Base-by-base conservation (phyloP, 2,888 invertebrate genomes). In the Callinectes sapidus region DNA sequence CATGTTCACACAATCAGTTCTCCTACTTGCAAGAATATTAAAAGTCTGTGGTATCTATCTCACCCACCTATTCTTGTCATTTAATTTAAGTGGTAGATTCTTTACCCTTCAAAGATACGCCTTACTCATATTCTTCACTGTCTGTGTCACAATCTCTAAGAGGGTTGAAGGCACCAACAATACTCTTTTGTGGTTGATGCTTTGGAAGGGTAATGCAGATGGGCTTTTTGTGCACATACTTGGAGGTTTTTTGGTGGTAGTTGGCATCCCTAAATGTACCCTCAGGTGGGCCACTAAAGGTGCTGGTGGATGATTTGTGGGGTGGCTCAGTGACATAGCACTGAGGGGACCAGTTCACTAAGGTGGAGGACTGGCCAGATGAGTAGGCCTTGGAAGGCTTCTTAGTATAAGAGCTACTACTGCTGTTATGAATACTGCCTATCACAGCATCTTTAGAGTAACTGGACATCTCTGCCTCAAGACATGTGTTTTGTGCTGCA, bases 121-220 rank as follows among this genome's bases (percentile, higher is more conserved):
- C 35, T 81, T 32, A 32, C 18, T 81, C 32, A 35, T 81, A 81
- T 16, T 81, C 81, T 35, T 81, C 81, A 71, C 28, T 71, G 3
- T 81, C 81, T 35, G 81, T 81, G 35, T 81, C 35, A 71, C 28
- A 71, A 13, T 81, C 81, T 18, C 35, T 32, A 35, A 81, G 81
- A 3, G 81, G 81, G 35, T 81, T 81, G 18, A 81, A 35, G 35
- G 35, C 32, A 32, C 81, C 81, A 18, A 81, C 16, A 13, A 81
- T 35, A 28, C n/a, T 81, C 81, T 81, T 81, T 32, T 81, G 81
- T 16, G 81, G 81, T 81, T 81, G 35, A 18, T 81, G 32, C 81
- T 81, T 81, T 35, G 81, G 81, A n/a, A 81, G 81, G 35, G 81
- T 81, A 35, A 81, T 81, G n/a, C 81, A 35, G 14, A 81, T 81